Base-by-base conservation (phyloP, 1,140 invertebrate genomes). In the Eueides isabella region DNA sequence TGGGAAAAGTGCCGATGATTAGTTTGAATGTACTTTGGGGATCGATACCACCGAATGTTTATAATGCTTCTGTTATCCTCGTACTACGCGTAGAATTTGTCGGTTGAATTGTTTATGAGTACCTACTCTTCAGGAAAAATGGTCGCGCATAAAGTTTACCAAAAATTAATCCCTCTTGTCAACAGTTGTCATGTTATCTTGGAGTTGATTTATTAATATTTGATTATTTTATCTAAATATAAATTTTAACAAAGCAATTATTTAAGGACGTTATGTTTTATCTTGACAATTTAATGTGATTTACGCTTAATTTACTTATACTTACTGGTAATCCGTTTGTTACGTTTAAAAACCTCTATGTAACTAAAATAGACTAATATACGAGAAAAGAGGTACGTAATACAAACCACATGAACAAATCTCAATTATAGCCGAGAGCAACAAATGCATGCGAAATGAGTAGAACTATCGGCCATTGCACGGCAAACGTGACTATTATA, bases 91-190 rank as follows among this genome's bases (percentile, higher is more conserved):
- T 84, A 79, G 81, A 80, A 70, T 78, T 80, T 55, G 38, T 67
- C 79, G 84, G 81, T 86, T 87, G 83, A 92, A 88, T 88, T 84
- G 82, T 88, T 88, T 84, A 86, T 85, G 75, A 77, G 69, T 71
- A 77, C 66, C n/a, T n/a, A 16, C 35, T 75, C 74, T 81, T 75
- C 28, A 78, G 76, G 75, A 75, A 85, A 84, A 83, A 83, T 84
- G 88, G 83, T 86, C 85, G 80, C 78, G 84, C 80, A 84, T 80
- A 90, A 82, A 91, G 88, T 90, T 91, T 90, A 83, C 79, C 76
- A 75, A 73, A 78, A 81, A 82, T 67, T 74, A 72, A 70, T 79
- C 77, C 85, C 79, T 77, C 76, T 81, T 81, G 79, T 81, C 82
- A 85, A 80, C 48, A 55, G 0, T 26, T 55, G 2, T 55, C 19